Conservation (phyloP, 1,140 invertebrate genomes). For the Druon quercuslanigerum region DNA sequence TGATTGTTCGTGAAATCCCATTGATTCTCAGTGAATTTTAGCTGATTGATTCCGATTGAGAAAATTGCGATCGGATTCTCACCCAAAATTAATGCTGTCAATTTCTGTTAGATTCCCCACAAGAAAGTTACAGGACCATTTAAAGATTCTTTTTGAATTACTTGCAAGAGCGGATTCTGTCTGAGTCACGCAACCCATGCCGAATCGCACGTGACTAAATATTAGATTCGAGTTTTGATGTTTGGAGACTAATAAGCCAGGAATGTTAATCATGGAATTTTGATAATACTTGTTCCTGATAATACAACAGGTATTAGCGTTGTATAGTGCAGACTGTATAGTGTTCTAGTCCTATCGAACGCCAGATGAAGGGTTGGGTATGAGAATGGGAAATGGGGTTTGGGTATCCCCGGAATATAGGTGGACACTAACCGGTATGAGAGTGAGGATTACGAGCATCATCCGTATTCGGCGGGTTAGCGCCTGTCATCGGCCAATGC, state of each 20-base stretch:
- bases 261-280: background rate
- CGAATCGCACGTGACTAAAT: no score
- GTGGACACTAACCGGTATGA: slow-evolving; percentile 65
- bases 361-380: background rate
- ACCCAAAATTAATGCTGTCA: no score
- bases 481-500: slow-evolving; percentile 70
- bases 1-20: no score
- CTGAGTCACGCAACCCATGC: no score
- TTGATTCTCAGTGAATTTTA: no score
- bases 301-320: slow-evolving; percentile 5
- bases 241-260: background rate
- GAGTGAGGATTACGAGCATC: slow-evolving; percentile 72
- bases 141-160: no score
- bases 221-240: background rate
- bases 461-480: slow-evolving; percentile 73
- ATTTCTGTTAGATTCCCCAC: no score
- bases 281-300: background rate
- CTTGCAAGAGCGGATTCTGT: no score
- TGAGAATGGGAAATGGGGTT: slow-evolving; percentile 5
- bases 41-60: no score
- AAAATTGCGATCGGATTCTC: no score
- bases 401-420: slow-evolving; percentile 37
- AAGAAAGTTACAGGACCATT: no score
- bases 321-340: background rate
- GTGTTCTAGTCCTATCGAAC: background rate